Base-by-base conservation (phyloP, 1,140 invertebrate species). In the Arion vulgaris region DNA sequence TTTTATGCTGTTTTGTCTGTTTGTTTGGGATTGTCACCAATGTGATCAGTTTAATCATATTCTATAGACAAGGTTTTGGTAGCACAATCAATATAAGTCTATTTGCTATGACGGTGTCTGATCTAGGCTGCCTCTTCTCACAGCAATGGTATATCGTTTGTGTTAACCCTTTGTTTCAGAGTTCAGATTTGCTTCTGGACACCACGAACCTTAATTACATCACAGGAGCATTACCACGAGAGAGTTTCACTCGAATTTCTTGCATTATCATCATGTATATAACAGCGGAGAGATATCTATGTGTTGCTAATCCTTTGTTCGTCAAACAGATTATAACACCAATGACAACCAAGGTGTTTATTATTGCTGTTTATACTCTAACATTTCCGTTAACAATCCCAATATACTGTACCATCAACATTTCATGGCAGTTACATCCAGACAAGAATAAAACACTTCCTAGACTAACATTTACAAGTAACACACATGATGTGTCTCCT, bases 251-350 rank as follows among this genome's bases (percentile, higher is more conserved):
- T 39, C 5, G 68, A 17, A 71, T 32, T 2, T 4, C 68, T 2
- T 34, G 32, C 32, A 7, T 34, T 1, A 71, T 71, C 32, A 36
- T 36, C 32, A 23, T 36, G n/a, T 71, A 71, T 23, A 71, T 36
- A 2, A 71, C 68, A 39, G 68, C 68, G 2, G 68, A 71, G 32
- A 71, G 68, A 71, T 71, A 26, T 36, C 32, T 71, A 26, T 71
- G 68, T 23, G 38, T 71, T 4, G 68, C 68, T 5, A 13, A 36
- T 34, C 68, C 68, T 15, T 71, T 71, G 23, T 11, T 5, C 15
- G 68, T 71, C 32, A 71, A 71, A 71, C 32, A 23, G 2, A 71
- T 71, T 9, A 71, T 71, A 36, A 71, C 68, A 4, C 68, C 68
- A 39, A 71, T 9, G 2, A 17, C 1, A 39, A 71, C 68, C 15